A percentile compares a stretch with the other conserved stretches of the same genome.
Evolutionary conservation across 2,113 vertebrate species (phyloP).

Genomic region (Oncorhynchus tshawytscha): DNA sequence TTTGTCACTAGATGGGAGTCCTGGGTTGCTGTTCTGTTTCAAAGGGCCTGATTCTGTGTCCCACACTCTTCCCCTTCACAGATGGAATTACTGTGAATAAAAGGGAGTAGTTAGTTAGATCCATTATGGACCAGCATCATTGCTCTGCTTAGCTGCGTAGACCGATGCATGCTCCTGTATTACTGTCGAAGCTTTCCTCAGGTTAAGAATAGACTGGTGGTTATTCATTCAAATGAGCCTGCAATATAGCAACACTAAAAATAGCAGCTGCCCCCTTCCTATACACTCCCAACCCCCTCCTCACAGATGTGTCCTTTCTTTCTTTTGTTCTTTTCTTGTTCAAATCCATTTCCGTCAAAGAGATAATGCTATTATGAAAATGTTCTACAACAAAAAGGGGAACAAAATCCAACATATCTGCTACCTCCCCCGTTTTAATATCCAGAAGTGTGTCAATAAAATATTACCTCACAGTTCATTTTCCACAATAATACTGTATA

Average conservation of each 20-base stretch:
- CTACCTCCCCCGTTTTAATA: not conserved
- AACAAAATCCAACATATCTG: slow-evolving; percentile 10
- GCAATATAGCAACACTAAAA: slow-evolving; percentile 43
- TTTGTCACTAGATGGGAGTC: slow-evolving; percentile 64
- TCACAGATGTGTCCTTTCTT: not conserved
- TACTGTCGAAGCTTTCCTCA: slow-evolving; percentile 54
- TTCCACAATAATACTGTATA: not conserved
- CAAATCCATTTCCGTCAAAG: slow-evolving; percentile 31
- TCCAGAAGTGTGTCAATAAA: too few relatives aligned
- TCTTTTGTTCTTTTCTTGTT: not conserved
- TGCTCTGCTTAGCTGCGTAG: slow-evolving; percentile 49
- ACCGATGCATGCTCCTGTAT: slow-evolving; percentile 32
- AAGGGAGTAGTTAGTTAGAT: slow-evolving; percentile 55
- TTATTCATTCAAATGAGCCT: slow-evolving; percentile 40
- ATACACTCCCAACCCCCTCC: not conserved
- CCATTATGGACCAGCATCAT: slow-evolving; percentile 40
- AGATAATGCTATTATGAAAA: slow-evolving; percentile 23
- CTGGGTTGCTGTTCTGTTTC: slow-evolving; percentile 33
- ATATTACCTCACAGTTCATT: not conserved
- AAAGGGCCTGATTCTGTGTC: slow-evolving; percentile 6
- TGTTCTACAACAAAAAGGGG: slow-evolving; percentile 27
- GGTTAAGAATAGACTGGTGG: slow-evolving; percentile 36
- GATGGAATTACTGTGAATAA: slow-evolving; percentile 51
- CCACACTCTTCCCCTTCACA: slow-evolving; percentile 18
- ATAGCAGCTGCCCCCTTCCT: slow-evolving; percentile 37